Base-by-base conservation (phyloP, 1,140 invertebrate genomes). In the Cherax destructor region DNA sequence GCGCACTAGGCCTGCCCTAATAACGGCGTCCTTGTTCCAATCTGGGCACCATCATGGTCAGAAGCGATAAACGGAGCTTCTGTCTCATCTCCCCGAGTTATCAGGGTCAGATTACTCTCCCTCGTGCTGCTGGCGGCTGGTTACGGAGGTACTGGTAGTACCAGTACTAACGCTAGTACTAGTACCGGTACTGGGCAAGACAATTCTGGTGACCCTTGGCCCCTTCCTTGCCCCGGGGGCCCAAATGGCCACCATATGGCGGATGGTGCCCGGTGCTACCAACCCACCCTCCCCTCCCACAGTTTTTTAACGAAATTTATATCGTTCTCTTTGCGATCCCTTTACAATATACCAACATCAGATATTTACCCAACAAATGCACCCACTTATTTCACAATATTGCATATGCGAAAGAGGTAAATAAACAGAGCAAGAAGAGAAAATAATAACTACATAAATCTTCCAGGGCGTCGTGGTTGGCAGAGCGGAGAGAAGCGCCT, bases 211-310 rank as follows among this genome's bases (percentile, higher is more conserved):
- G 78, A 80, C 78, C 78, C 78, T 52, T 80, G 78, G 47, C 78
- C 80, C 24, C 52, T 9, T 13, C 80, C 52, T n/a, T 5, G 1
- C 80, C 80, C n/a, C 18, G 7, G 80, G 80, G 52, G 18, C 80
- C 49, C 80, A 83, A 83, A 83, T 83, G 52, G 50, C 80, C 80
- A 83, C 80, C 80, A 83, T 83, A 83, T 83, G 80, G 80, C 24
- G 30, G 80, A 83, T 83, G 80, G 52, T 52, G 80, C 80, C 52
- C 52, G 21, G 24, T 24, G 52, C 80, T 83, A 59, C 80, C 80
- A 83, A 59, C 80, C 21, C 52, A 4, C 24, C 52, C 13, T 79
- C 77, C 3, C 80, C 52, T 16, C 61, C 61, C 11, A 21, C 61
- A 65, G 52, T 56, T 56, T 56, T 56, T 56, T 56, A 56, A 56